phyloP scores from a whole-genome alignment of 2,888 invertebrate species.

The Scaptomyza caliginosa region DNA sequence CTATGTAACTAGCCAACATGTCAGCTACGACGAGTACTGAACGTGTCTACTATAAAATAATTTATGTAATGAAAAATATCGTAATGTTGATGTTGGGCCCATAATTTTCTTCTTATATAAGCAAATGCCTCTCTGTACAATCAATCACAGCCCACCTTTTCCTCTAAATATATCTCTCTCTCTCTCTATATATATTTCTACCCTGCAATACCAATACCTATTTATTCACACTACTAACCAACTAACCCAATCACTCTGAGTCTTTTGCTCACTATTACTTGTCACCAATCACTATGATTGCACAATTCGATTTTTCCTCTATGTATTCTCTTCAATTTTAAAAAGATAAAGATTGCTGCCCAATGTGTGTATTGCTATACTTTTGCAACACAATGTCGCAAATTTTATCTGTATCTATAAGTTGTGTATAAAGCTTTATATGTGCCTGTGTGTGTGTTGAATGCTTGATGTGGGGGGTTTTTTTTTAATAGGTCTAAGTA shows the following conservation, averaged over 20 bases:
- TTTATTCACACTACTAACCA: constrained; percentile 27
- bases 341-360: constrained; percentile 13
- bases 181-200: constrained; percentile 2
- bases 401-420: neutral
- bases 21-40: constrained; percentile 70
- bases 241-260: constrained; percentile 37
- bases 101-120: constrained; percentile 54
- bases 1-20: constrained; percentile 65
- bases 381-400: neutral
- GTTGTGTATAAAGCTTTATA: constrained; percentile 14
- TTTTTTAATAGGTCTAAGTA: neutral
- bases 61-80: constrained; percentile 84
- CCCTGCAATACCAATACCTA: constrained; percentile 24
- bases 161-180: too few species aligned
- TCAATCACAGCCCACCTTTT: constrained; percentile 32
- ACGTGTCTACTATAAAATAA: constrained; percentile 82
- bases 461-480: neutral
- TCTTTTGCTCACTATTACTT: constrained; percentile 22
- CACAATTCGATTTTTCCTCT: constrained; percentile 49
- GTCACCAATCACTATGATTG: constrained; percentile 45
- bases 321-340: constrained; percentile 9
- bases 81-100: constrained; percentile 84
- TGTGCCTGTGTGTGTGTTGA: constrained; percentile 5
- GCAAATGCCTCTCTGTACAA: constrained; percentile 47
- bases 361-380: neutral